Evolutionary conservation across 2,888 invertebrate genomes (phyloP), one percentile per base, ranked within the genome.

Genomic region (Pristionchus fissidentatus): DNA sequence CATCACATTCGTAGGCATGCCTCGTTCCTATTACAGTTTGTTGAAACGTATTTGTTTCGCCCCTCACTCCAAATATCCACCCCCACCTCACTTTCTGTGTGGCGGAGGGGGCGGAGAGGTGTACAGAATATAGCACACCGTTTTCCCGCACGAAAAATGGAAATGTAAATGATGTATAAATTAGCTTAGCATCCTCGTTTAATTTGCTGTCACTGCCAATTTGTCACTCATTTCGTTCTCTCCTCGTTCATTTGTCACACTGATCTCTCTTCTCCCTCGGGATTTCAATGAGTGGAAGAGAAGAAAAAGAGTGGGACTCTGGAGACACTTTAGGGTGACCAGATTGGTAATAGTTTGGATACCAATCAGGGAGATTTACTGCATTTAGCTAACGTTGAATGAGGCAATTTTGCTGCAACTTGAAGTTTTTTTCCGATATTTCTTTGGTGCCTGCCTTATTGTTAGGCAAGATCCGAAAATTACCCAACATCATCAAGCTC

Each of bases 231-330:
- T 29, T 29, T 32, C 32, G 41, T 38, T 38, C 70, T 41, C 38
- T 70, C 70, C 41, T 3, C 38, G 35, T 22, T 22, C 22, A n/a
- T n/a, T 8, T 66, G 70, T 70, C 70, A 70, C 70, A 5, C 41
- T 70, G 70, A 70, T 70, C 70, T 15, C 26, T n/a, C n/a, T 32
- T 41, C 70, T 43, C 70, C 19, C 41, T n/a, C 41, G 70, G 43
- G 19, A 15, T 26, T 38, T 15, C 43, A 19, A 62, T 19, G 4
- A 41, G 41, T 22, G 66, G 29, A 66, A 52, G 7, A 5, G 19
- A 15, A 52, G 5, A 3, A 62, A 70, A 70, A 41, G 70, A 70
- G 70, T 70, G 62, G 62, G 38, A 26, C 70, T 70, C 70, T 41
- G 10, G 70, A 43, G 70, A 41, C n/a, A 38, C 10, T 13, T 0